A percentile compares a stretch with the other conserved stretches of the same genome.
Conservation (phyloP, 2,113 vertebrate genomes). For the Hippocampus comes region DNA sequence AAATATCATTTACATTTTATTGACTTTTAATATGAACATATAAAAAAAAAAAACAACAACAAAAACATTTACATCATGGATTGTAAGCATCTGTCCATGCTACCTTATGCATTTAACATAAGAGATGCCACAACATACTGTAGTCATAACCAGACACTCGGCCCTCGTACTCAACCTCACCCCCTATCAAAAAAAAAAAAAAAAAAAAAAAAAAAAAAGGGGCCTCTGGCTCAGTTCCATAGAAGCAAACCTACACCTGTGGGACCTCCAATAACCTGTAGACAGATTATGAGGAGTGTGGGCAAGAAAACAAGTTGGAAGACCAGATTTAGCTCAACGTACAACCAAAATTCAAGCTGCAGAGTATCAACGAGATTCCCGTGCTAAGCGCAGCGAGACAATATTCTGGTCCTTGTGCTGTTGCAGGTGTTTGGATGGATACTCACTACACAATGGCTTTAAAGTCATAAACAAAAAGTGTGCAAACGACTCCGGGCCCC, state of each 20-base stretch:
- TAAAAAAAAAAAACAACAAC: slow-evolving; percentile 69
- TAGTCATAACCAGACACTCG: not conserved
- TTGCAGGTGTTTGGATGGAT: slow-evolving; percentile 8
- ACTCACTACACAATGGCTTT: slow-evolving; percentile 20
- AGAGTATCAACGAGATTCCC: not conserved
- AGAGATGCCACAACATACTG: slow-evolving; percentile 59
- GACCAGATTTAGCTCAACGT: slow-evolving; percentile 48
- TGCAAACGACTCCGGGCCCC: slow-evolving; percentile 34
- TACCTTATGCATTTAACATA: slow-evolving; percentile 66
- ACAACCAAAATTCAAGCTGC: not conserved
- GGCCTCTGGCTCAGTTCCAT: slow-evolving; percentile 60
- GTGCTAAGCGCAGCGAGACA: not conserved
- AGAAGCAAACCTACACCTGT: slow-evolving; percentile 36
- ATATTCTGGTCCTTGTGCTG: slow-evolving; percentile 22
- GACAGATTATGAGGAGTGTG: not conserved
- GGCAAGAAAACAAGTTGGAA: slow-evolving; percentile 44
- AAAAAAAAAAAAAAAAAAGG: slow-evolving; percentile 19
- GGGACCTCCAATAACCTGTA: not conserved
- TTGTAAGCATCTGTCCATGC: slow-evolving; percentile 76
- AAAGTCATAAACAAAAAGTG: slow-evolving; percentile 17
- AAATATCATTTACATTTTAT: slow-evolving; percentile 80
- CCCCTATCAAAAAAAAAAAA: not conserved
- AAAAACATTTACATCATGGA: slow-evolving; percentile 76
- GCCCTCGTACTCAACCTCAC: slow-evolving; percentile 8
- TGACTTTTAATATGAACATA: slow-evolving; percentile 81